Evolutionary conservation across 1,140 invertebrate genomes (phyloP), one percentile per base, ranked within the genome.

Genomic region (Micrasema minimum): DNA sequence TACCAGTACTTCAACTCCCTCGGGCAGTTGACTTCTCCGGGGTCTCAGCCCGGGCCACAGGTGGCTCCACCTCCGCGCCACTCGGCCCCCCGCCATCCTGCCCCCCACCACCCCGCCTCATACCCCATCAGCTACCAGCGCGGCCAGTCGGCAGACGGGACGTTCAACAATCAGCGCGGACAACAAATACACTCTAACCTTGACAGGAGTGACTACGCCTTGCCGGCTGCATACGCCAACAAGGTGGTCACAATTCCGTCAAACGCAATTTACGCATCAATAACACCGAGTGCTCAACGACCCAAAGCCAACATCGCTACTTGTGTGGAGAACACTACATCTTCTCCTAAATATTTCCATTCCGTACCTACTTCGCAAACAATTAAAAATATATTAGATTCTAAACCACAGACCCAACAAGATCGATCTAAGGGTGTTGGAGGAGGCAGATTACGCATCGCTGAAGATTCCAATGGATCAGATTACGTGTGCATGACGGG

Each of bases 401-500:
- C 75, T 75, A 77, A 23, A 83, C 55, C 12, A 80, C 81, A 65
- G 68, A 77, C 50, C 62, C 77, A 43, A 62, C 67, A 76, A 12
- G 82, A 78, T 69, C 77, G 62, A 74, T 16, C 76, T 1, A 43
- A 20, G 16, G n/a, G n/a, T n/a, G 81, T 78, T 46, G 65, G 75
- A 45, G 71, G 76, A 22, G 80, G 75, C 50, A 79, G 82, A 74
- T 81, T 85, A 80, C 80, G 82, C 55, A 83, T 85, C 71, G 77
- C 83, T 9, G 89, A 90, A 75, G 88, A 90, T 62, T 86, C 87
- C 23, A 89, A 89, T 78, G 87, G 87, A 62, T 89, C 88, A n/a
- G 89, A 90, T 75, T 90, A 90, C 81, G 89, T 90, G 5, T 90
- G 89, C 77, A 90, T 90, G 89, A 90, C 88, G 7, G 88, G 88